A percentile compares a stretch with the other conserved stretches of the same genome.
Evolutionary conservation across 2,113 vertebrate species (phyloP).

Genomic region (Odocoileus virginianus): DNA sequence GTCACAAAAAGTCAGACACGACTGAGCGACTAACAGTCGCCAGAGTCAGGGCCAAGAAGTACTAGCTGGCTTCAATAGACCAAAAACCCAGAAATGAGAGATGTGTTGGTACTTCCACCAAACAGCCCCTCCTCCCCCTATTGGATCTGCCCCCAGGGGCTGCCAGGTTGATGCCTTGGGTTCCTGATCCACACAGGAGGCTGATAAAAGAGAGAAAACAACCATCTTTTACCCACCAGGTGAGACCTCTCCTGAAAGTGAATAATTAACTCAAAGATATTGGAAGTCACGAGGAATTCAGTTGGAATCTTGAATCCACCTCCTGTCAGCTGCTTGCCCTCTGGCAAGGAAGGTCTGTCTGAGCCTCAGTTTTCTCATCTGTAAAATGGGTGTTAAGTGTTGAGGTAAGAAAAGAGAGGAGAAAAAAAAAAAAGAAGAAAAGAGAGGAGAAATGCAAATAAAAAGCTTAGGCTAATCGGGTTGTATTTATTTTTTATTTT

Average conservation of each 20-base stretch:
- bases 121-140: fast-evolving
- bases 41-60: neutral
- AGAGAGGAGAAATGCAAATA: neutral
- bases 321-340: neutral
- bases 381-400: neutral
- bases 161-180: neutral
- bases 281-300: neutral
- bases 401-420: neutral
- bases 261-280: neutral
- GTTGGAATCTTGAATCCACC: neutral
- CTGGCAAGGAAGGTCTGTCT: neutral
- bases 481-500: neutral
- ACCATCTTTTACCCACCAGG: neutral
- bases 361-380: neutral
- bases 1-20: neutral
- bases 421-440: neutral
- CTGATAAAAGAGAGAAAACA: neutral
- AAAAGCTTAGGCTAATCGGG: neutral
- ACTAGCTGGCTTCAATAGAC: too few relatives aligned
- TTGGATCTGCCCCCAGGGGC: neutral
- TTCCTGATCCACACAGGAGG: neutral
- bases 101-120: too few relatives aligned
- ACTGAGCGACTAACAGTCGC: neutral
- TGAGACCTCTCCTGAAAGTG: neutral
- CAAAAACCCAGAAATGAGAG: neutral